Evolutionary conservation across 1,140 invertebrate genomes (phyloP).

Genomic region (Gyrodactylus salaris): DNA sequence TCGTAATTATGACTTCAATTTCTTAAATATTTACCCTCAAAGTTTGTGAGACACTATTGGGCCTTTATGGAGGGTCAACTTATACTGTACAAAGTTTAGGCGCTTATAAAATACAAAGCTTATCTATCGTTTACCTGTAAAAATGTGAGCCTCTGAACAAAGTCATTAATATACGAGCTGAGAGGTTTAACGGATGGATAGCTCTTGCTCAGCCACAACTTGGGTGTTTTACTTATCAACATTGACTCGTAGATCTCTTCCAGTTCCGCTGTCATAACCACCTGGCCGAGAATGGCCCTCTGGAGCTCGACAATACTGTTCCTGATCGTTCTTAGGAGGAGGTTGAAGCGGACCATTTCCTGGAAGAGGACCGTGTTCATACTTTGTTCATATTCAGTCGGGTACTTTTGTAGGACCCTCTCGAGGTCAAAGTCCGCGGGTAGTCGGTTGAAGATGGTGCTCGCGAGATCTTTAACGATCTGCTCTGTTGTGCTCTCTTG

Average conservation of each 20-base stretch:
- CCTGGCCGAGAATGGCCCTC: slow-evolving; percentile 20
- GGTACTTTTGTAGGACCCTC: slow-evolving; percentile 17
- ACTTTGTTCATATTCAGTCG: slow-evolving; percentile 18
- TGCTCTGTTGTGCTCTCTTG: slow-evolving; percentile 29
- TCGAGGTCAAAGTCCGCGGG: slow-evolving; percentile 37
- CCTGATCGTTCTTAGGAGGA: slow-evolving; percentile 15
- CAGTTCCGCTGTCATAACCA: slow-evolving; percentile 20
- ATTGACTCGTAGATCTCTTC: slow-evolving; percentile 20
- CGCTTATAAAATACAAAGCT: too few species aligned
- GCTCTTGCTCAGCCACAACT: slow-evolving; percentile 32
- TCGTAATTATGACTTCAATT: slow-evolving; percentile 19
- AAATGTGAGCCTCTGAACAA: slow-evolving; percentile 19
- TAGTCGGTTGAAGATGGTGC: slow-evolving; percentile 33
- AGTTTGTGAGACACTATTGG: too few species aligned
- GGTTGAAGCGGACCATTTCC: slow-evolving; percentile 20
- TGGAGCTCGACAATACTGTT: slow-evolving; percentile 15
- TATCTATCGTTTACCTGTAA: slow-evolving; percentile 17
- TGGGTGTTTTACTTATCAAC: slow-evolving; percentile 23
- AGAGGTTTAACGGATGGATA: slow-evolving; percentile 21
- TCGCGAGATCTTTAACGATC: slow-evolving; percentile 26
- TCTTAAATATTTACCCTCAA: too few species aligned
- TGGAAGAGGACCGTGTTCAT: slow-evolving; percentile 22
- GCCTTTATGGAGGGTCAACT: too few species aligned
- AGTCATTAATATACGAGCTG: slow-evolving; percentile 18
- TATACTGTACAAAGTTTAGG: too few species aligned